Conservation (phyloP, 2,113 vertebrate genomes). For the Prolemur simus region DNA sequence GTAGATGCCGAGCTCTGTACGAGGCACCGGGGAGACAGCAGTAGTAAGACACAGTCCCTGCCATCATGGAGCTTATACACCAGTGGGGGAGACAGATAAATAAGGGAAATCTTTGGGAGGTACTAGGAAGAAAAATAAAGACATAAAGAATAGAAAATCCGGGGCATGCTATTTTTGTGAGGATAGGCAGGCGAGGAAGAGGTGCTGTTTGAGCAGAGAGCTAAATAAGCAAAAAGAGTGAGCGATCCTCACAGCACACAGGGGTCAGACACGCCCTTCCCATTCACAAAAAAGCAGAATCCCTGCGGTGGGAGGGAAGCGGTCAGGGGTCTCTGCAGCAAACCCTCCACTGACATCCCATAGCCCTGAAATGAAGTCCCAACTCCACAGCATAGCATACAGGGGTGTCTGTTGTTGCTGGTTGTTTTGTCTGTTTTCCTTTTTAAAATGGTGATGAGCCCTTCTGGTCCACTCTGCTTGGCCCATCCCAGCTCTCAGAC, state of each 20-base stretch:
- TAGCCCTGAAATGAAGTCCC: not conserved
- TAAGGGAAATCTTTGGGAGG: not conserved
- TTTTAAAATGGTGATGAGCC: not conserved
- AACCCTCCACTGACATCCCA: not conserved
- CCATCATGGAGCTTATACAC: not conserved
- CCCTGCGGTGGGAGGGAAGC: not conserved
- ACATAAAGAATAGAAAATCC: not conserved
- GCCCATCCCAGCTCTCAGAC: not conserved
- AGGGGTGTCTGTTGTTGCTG: not conserved
- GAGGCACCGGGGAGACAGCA: not conserved
- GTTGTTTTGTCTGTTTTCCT: not conserved
- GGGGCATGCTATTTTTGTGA: not conserved
- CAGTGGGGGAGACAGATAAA: not conserved
- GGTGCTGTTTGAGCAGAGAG: not conserved
- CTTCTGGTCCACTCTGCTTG: not conserved
- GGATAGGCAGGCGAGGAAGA: not conserved
- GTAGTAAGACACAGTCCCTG: not conserved
- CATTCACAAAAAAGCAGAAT: not conserved
- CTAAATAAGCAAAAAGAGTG: not conserved
- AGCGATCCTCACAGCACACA: rapidly evolving
- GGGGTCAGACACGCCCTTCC: not conserved
- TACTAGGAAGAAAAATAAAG: not conserved
- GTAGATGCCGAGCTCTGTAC: rapidly evolving
- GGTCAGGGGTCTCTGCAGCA: not conserved
- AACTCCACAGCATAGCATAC: not conserved